Conservation (phyloP, 2,888 invertebrate species). For the Myathropa florea region DNA sequence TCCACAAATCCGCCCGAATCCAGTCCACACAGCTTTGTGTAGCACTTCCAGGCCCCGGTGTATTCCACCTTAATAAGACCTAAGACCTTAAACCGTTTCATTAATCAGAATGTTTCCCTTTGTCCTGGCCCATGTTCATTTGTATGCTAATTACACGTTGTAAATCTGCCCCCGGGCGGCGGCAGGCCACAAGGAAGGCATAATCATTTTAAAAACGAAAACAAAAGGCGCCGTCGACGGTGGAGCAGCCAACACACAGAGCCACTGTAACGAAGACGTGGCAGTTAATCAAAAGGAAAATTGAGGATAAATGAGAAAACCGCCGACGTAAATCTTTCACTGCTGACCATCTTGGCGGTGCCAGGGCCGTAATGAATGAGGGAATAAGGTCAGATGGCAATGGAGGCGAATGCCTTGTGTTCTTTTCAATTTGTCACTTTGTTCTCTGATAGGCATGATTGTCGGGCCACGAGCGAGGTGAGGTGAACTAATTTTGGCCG, state of each 20-base stretch:
- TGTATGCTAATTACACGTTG: conserved; percentile 44
- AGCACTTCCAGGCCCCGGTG: neutral
- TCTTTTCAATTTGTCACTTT: neutral
- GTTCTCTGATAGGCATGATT: neutral
- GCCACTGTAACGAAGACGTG: neutral
- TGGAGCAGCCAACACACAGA: neutral
- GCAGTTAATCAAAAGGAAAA: conserved; percentile 39
- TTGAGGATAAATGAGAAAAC: neutral
- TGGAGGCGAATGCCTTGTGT: neutral
- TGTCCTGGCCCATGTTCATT: conserved; percentile 16
- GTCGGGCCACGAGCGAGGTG: neutral
- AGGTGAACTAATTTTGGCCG: neutral
- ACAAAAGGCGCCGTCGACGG: neutral
- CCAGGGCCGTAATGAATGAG: neutral
- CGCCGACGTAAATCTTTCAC: neutral
- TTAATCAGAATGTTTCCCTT: conserved; percentile 33
- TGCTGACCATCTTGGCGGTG: neutral
- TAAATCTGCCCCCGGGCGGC: conserved; percentile 3
- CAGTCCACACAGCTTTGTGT: neutral
- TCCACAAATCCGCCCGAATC: neutral
- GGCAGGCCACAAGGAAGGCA: neutral
- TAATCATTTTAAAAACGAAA: neutral
- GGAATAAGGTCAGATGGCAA: neutral
- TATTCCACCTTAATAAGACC: neutral
- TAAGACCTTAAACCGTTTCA: conserved; percentile 17